Evolutionary conservation across 2,113 vertebrate genomes (phyloP).

Genomic region (Andinoacara biseriatus): DNA sequence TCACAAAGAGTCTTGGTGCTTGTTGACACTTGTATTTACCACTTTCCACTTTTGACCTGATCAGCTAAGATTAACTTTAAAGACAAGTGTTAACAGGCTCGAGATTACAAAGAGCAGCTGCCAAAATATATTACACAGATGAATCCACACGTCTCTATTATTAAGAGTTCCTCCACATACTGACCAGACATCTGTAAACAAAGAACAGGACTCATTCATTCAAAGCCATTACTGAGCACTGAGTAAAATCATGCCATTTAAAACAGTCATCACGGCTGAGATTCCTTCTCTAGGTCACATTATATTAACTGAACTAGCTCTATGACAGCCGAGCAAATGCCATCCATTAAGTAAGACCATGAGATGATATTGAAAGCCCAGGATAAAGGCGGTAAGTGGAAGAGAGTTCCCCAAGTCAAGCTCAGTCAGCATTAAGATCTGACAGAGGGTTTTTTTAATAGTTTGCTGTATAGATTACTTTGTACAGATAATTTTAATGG

Average conservation of each 20-base stretch:
- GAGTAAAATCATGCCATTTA: not conserved
- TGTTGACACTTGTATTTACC: not conserved
- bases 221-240: not conserved
- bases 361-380: not conserved
- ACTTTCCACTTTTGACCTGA: not conserved
- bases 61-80: not conserved
- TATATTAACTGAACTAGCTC: not conserved
- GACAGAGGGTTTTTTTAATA: too few species aligned
- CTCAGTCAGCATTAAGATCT: too few species aligned
- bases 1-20: not conserved
- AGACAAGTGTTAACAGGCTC: not conserved
- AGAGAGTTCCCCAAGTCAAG: too few species aligned
- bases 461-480: too few species aligned
- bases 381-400: too few species aligned
- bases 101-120: slow-evolving; percentile 2
- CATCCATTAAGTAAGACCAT: not conserved
- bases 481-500: too few species aligned
- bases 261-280: not conserved
- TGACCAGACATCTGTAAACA: slow-evolving; percentile 5
- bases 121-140: not conserved
- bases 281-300: not conserved
- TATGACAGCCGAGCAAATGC: not conserved
- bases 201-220: not conserved
- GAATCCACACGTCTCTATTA: not conserved
- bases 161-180: not conserved